Conservation (phyloP, 2,797 vertebrate species). For the Miichthys miiuy region DNA sequence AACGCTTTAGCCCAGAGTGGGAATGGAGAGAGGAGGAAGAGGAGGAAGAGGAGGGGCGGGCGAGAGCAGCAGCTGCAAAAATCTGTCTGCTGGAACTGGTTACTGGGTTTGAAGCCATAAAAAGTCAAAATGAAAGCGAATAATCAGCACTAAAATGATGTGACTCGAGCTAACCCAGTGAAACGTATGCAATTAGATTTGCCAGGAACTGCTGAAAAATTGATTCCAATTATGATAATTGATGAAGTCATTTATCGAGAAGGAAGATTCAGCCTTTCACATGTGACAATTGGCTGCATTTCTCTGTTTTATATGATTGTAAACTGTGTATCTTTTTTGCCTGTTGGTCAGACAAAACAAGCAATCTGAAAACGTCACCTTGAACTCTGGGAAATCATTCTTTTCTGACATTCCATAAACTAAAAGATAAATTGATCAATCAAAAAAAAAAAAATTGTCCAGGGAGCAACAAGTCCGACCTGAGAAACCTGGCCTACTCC, state of each 20-base stretch:
- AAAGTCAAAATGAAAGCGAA: conserved; percentile 10
- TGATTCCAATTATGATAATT: background rate
- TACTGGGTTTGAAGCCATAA: conserved; percentile 32
- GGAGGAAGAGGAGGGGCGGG: background rate
- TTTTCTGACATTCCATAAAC: background rate
- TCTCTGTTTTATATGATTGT: background rate
- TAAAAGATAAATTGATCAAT: background rate
- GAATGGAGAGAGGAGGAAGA: conserved; percentile 33
- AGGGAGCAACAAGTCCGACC: conserved; percentile 6
- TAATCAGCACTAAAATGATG: conserved; percentile 2
- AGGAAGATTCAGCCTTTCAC: too few relatives aligned
- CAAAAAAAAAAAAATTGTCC: too few relatives aligned
- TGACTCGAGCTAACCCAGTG: conserved; percentile 6
- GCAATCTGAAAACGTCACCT: background rate
- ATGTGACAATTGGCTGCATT: background rate
- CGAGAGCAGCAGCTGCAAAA: conserved; percentile 53
- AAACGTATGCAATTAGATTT: background rate
- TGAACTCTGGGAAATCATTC: background rate
- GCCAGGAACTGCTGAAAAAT: background rate
- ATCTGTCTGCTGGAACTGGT: conserved; percentile 36
- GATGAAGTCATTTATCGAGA: too few relatives aligned
- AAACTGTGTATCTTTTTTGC: background rate
- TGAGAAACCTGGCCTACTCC: conserved; percentile 38
- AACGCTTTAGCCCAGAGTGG: conserved; percentile 53
- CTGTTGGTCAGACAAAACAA: background rate